Evolutionary conservation across 2,888 invertebrate genomes (phyloP).

Genomic region (Oithona nana): DNA sequence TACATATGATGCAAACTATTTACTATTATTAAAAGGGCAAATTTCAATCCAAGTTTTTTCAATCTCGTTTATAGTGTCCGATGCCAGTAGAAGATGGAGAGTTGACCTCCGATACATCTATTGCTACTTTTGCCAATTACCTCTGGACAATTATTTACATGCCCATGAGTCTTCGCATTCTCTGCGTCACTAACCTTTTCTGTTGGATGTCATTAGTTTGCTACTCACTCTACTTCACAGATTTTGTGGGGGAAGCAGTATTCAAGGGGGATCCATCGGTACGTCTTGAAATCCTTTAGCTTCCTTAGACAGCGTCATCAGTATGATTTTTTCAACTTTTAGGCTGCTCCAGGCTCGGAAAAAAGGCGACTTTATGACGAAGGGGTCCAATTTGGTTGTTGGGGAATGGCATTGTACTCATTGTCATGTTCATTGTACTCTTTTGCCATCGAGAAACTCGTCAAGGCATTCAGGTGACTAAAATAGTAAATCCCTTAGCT

Average conservation of each 20-base stretch:
- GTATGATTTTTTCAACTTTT: background rate
- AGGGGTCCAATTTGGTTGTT: constrained; percentile 83
- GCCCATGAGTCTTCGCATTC: constrained; percentile 44
- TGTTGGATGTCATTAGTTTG: constrained; percentile 98
- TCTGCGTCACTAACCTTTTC: constrained; percentile 81
- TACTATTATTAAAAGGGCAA: too few species aligned
- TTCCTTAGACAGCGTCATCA: too few species aligned
- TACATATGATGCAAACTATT: background rate
- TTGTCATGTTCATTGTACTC: constrained; percentile 88
- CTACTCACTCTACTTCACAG: constrained; percentile 87
- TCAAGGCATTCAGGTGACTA: constrained; percentile 40
- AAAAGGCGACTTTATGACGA: constrained; percentile 45
- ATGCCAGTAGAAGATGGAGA: constrained; percentile 9
- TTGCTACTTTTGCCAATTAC: constrained; percentile 43
- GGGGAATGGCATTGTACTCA: constrained; percentile 76
- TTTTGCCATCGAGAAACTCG: constrained; percentile 62
- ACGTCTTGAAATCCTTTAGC: constrained; percentile 24
- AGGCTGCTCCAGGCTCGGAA: constrained; percentile 26
- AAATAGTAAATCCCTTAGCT: background rate
- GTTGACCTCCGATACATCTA: constrained; percentile 17
- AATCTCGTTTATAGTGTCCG: constrained; percentile 1
- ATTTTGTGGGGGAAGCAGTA: constrained; percentile 80
- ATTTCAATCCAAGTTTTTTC: background rate
- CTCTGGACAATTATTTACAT: constrained; percentile 73
- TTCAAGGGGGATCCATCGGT: constrained; percentile 70